Conservation (phyloP, 2,888 invertebrate species). For the Watsonalla binaria region DNA sequence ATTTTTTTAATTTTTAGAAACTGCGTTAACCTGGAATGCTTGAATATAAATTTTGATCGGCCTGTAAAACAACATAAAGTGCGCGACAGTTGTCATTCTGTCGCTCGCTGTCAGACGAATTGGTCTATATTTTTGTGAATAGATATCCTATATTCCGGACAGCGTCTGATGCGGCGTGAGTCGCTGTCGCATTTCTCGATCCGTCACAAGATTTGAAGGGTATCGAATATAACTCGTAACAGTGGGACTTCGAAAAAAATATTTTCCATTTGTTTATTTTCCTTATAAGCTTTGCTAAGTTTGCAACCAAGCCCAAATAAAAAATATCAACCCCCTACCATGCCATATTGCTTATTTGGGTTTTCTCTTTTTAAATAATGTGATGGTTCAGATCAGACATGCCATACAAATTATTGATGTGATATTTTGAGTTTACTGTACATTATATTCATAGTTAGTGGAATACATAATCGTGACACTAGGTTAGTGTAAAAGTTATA, state of each 20-base stretch:
- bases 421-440: too few species aligned
- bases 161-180: conserved; percentile 24
- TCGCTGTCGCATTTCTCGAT: conserved; percentile 49
- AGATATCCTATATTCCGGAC: conserved; percentile 20
- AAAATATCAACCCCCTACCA: too few species aligned
- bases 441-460: too few species aligned
- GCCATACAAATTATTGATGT: too few species aligned
- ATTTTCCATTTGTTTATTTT: conserved; percentile 15
- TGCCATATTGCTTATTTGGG: too few species aligned
- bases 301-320: too few species aligned
- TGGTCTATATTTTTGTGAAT: conserved; percentile 12
- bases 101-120: conserved; percentile 23
- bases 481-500: too few species aligned
- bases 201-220: conserved; percentile 62
- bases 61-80: neutral
- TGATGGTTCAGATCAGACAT: too few species aligned
- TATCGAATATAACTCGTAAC: conserved; percentile 53
- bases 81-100: conserved; percentile 19
- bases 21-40: too few species aligned
- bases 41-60: neutral
- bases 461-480: too few species aligned
- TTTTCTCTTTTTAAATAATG: too few species aligned
- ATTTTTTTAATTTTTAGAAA: too few species aligned
- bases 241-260: conserved; percentile 22
- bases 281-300: conserved; percentile 1